Base-by-base conservation (phyloP, 2,797 vertebrate genomes). In the Acanthopagrus latus region DNA sequence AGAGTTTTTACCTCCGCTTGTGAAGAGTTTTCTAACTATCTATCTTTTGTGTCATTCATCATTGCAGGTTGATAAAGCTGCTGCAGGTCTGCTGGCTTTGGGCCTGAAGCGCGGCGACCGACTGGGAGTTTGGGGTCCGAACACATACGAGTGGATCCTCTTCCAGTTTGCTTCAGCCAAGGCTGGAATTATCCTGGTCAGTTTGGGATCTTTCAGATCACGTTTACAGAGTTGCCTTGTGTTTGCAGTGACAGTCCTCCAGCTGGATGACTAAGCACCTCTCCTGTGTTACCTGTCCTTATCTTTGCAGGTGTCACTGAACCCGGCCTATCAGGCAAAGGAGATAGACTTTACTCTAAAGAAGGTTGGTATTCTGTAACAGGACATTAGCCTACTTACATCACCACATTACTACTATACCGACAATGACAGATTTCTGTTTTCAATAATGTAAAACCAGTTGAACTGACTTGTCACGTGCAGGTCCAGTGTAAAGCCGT, bases 121-220 rank as follows among this genome's bases (percentile, higher is more conserved):
- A 0, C 93, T 98, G 16, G 97, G 96, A 23, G 93, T 99, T 83
- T 99, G 97, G 97, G 96, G 95, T n/a, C 97, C 97, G 51, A 99
- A 98, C 77, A 95, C 66, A 7, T 97, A 97, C 0, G 96, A 96
- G 5, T 98, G 97, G 97, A 93, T 97, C 80, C 94, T 99, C 41
- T 95, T 96, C 83, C 97, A 98, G 87, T 95, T 96, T 87, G 97
- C 97, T 27, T 91, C 96, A 0, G 97, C 97, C 58, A 96, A 97
- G 77, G 96, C 96, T 44, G 97, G 97, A 85, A 96, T 99, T 58
- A 94, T 98, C 82, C 83, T 97, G 96, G 97, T 99, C 78, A 94
- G 97, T 90, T 29, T 9, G 17, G 5, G 33, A 71, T 25, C 14
- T 6, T 20, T 14, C 12, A 46, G 14, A 33, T 33, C 1, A 33